A percentile compares a stretch with the other conserved stretches of the same genome.
Evolutionary conservation across 1,140 invertebrate genomes (phyloP).

Genomic region (Pachypeltis micranthus): DNA sequence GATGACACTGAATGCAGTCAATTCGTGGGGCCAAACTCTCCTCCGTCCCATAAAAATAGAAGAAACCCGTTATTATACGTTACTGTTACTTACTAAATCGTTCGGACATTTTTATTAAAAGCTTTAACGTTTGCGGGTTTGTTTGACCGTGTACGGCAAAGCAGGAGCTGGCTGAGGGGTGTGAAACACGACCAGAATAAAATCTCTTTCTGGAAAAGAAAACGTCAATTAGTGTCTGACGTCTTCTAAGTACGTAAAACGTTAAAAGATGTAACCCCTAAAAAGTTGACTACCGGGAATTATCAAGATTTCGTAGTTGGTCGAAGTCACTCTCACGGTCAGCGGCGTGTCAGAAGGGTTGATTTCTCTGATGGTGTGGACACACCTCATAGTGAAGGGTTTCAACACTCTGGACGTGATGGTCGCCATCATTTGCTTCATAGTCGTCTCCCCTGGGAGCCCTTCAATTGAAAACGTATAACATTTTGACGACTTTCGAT

Average conservation of each 20-base stretch:
- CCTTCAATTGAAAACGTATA: neutral
- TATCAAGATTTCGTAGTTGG: neutral
- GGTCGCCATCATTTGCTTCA: slow-evolving; percentile 2
- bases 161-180: neutral
- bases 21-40: too few relatives aligned
- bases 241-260: too few relatives aligned
- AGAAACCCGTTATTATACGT: too few relatives aligned
- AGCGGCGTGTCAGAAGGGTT: neutral
- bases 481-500: too few relatives aligned
- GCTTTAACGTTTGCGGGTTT: neutral
- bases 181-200: neutral
- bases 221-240: too few relatives aligned
- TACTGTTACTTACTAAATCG: too few relatives aligned
- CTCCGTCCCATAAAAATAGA: too few relatives aligned
- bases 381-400: neutral
- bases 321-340: neutral
- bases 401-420: neutral
- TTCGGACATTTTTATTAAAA: too few relatives aligned
- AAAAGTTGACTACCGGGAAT: neutral
- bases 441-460: neutral
- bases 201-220: neutral
- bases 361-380: neutral
- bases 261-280: too few relatives aligned
- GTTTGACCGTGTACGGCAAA: neutral
- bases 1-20: too few relatives aligned